Percentiles rank a stretch among this genome's conserved stretches.
These are phyloP conservation scores for Ormyrus nitidulus DNA, from an alignment of 2,888 invertebrate species.

Conservation along the genomic window DNA sequence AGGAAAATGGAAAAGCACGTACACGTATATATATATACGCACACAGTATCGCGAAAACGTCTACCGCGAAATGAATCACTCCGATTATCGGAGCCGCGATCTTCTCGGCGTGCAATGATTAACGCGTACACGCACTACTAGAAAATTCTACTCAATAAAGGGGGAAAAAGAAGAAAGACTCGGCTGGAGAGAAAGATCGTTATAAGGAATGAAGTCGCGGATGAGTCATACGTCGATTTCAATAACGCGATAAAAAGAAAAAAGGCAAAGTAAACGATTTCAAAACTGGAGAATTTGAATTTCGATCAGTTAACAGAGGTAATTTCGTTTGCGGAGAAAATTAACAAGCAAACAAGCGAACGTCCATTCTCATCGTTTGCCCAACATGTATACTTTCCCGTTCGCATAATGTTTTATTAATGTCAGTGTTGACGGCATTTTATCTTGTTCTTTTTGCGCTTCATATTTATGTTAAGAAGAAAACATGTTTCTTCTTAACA, in stretches of 20 bases:
- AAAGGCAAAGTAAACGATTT: constrained; percentile 2
- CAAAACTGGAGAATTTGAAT: background rate
- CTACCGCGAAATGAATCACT: constrained; percentile 39
- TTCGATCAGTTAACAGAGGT: background rate
- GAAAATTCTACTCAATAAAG: constrained; percentile 33
- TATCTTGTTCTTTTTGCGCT: no score
- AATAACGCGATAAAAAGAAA: background rate
- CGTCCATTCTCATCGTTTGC: constrained; percentile 8
- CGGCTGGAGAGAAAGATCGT: constrained; percentile 5
- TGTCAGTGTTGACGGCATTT: no score
- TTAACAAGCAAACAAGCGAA: constrained; percentile 12
- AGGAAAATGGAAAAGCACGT: background rate
- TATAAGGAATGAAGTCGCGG: constrained; percentile 41
- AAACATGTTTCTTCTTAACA: no score
- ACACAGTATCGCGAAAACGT: constrained; percentile 9
- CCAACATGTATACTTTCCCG: background rate
- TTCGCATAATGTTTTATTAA: no score
- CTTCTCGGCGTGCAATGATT: constrained; percentile 35
- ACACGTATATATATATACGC: background rate
- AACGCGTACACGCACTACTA: constrained; percentile 22
- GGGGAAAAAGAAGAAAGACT: background rate
- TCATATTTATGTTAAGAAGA: no score
- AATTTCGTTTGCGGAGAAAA: background rate
- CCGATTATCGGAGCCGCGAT: constrained; percentile 14
- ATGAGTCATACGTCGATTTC: background rate